phyloP scores from a whole-genome alignment of 2,888 invertebrate species.

The Apodemia duryi region DNA sequence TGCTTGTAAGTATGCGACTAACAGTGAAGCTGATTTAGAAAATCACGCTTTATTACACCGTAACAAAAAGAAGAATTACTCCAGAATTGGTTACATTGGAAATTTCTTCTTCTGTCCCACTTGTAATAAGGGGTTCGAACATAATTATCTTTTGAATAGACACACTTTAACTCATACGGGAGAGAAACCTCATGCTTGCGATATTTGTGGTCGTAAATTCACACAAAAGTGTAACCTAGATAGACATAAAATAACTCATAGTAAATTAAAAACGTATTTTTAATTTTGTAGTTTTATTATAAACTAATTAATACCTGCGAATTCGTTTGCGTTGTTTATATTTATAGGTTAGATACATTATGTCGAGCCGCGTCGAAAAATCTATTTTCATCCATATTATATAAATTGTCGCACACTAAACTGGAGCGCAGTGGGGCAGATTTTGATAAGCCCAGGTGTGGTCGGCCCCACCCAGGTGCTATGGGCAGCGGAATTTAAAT shows the following conservation, averaged over 20 bases:
- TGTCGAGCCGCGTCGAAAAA: too few species aligned
- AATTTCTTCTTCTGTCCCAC: neutral
- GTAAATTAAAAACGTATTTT: neutral
- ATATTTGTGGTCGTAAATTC: slow-evolving; percentile 1
- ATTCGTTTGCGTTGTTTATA: too few species aligned
- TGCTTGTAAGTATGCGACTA: neutral
- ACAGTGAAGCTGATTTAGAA: neutral
- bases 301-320: too few species aligned
- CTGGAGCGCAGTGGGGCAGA: too few species aligned
- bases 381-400: too few species aligned
- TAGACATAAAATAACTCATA: slow-evolving; percentile 5
- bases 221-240: slow-evolving; percentile 3
- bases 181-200: neutral
- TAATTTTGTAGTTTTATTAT: too few species aligned
- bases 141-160: neutral
- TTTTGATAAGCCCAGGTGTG: too few species aligned
- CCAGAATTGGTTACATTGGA: neutral
- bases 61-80: neutral
- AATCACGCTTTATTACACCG: neutral
- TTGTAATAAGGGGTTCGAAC: slow-evolving; percentile 4
- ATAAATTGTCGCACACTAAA: too few species aligned
- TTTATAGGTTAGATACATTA: too few species aligned
- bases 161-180: neutral
- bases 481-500: too few species aligned
- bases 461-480: too few species aligned